Base-by-base conservation (phyloP, 2,113 vertebrate species). In the Gymnocephalus cernua region DNA sequence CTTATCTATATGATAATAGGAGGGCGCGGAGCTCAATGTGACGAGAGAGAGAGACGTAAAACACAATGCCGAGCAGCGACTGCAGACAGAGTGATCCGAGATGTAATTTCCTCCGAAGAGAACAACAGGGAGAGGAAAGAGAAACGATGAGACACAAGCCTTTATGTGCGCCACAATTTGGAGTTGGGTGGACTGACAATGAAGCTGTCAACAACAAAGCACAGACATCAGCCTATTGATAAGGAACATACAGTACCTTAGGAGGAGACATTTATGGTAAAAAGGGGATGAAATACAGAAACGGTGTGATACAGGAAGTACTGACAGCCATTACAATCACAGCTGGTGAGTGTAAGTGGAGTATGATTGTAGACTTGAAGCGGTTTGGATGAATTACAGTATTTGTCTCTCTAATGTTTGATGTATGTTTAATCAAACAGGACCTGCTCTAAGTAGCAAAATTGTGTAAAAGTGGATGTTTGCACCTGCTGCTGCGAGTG, bases 1-100 rank as follows among this genome's bases (percentile, higher is more conserved):
- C 88, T 94, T 95, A 93, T 95, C 92, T 93, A 90, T 93, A 92
- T 92, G 91, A 94, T 95, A 94, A 95, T 95, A 86, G 86, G 84
- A 90, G 85, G 77, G 74, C 62, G 82, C 76, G 47, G 57, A 88
- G 82, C 91, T 91, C 88, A 82, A 80, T 59, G 59, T 79, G 88
- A 92, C 90, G 89, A 94, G 83, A 85, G 86, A 86, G 82, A 76
- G 72, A 79, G 61, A 50, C 2, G 38, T 77, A 74, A 41, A 41
- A 47, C 86, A 94, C 90, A 94, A 94, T 94, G 72, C 84, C 0
- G 56, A 80, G 76, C 64, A 32, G 56, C 69, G 86, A 88, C 89
- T 67, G 83, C 74, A 93, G 89, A 93, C 87, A 88, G 77, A 90
- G 77, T 80, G 85, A 94, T 91, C 83, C 78, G 67, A 88, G 91